Percentiles rank a stretch among this genome's conserved stretches.
phyloP scores from a whole-genome alignment of 2,113 vertebrate genomes.

The Ariopsis seemanni region DNA sequence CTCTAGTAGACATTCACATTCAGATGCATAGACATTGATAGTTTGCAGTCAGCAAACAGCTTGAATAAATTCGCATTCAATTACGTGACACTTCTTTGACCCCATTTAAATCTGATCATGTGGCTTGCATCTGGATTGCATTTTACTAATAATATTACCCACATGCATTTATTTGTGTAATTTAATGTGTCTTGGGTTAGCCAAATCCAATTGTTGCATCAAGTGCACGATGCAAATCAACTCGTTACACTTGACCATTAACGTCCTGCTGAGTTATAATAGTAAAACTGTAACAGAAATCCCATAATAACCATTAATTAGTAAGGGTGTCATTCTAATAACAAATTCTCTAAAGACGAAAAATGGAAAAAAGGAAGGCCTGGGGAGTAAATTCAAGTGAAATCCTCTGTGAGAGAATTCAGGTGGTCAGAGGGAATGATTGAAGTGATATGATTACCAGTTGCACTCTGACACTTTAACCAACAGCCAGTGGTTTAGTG shows the following conservation, averaged over 20 bases:
- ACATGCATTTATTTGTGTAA: slow-evolving; percentile 18
- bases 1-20: slow-evolving; percentile 5
- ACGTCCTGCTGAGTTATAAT: not conserved
- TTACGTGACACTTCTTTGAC: slow-evolving; percentile 7
- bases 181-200: not conserved
- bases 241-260: not conserved
- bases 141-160: slow-evolving; percentile 6
- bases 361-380: not conserved
- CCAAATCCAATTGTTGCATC: not conserved
- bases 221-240: not conserved
- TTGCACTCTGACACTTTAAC: slow-evolving; percentile 33
- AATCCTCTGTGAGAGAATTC: not conserved
- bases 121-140: not conserved
- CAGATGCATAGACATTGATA: slow-evolving; percentile 2
- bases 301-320: not conserved
- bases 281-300: not conserved
- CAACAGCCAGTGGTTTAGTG: not conserved
- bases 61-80: not conserved
- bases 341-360: not conserved
- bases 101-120: not conserved
- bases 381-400: not conserved
- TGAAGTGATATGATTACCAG: slow-evolving; percentile 30
- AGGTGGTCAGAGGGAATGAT: slow-evolving; percentile 41
- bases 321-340: not conserved
- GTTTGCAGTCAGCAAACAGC: slow-evolving; percentile 1